Conservation (phyloP, 1,140 invertebrate genomes). For the Ooceraea biroi region DNA sequence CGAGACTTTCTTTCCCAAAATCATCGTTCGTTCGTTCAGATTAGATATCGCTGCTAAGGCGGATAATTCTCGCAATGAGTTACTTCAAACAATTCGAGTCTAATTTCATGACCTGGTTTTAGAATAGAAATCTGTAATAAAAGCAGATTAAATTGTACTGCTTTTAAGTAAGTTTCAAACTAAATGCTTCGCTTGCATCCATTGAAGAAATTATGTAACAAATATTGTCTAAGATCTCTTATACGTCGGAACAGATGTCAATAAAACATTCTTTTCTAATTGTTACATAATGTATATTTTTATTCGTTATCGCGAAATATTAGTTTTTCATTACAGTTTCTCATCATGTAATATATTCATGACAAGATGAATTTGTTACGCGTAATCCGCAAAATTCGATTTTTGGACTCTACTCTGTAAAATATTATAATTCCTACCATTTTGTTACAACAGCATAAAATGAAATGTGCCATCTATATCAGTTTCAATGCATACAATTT, state of each 20-base stretch:
- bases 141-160: neutral
- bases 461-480: constrained; percentile 24
- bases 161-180: neutral
- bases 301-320: neutral
- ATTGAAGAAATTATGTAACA: neutral
- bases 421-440: neutral
- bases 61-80: constrained; percentile 10
- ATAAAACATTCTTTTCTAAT: neutral
- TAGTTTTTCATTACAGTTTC: neutral
- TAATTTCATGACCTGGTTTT: constrained; percentile 13
- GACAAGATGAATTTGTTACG: constrained; percentile 9
- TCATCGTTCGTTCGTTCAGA: neutral
- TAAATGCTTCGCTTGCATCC: neutral
- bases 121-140: neutral
- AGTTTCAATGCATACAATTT: constrained; percentile 1
- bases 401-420: neutral
- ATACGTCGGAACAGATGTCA: neutral
- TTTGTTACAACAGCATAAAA: constrained; percentile 16
- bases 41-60: constrained; percentile 34
- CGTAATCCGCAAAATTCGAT: neutral
- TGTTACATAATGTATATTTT: constrained; percentile 13
- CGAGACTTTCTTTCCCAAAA: neutral
- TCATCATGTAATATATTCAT: neutral
- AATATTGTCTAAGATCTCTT: neutral
- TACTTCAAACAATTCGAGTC: constrained; percentile 14